Evolutionary conservation across 2,888 invertebrate species (phyloP).

Genomic region (Oligia strigilis): DNA sequence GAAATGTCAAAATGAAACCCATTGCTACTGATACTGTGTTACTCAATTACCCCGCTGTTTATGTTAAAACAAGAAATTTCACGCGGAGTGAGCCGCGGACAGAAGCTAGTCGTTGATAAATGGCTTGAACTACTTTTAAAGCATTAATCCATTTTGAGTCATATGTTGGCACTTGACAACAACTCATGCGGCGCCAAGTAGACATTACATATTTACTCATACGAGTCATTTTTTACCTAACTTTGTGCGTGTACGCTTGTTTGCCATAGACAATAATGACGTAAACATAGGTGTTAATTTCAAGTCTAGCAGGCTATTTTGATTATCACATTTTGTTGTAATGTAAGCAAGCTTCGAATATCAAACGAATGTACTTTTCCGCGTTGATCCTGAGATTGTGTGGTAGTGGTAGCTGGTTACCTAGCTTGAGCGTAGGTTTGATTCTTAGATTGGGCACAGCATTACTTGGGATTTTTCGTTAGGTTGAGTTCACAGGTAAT

Average conservation of each 20-base stretch:
- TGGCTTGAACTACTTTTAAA: constrained; percentile 12
- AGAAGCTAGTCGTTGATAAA: not conserved
- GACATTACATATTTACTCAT: not conserved
- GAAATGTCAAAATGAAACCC: no score
- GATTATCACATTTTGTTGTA: not conserved
- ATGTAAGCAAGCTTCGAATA: constrained; percentile 19
- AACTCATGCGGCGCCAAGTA: constrained; percentile 5
- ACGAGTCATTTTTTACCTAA: constrained; percentile 29
- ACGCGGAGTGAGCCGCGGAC: not conserved
- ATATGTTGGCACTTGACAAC: constrained; percentile 9
- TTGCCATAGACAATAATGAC: constrained; percentile 38
- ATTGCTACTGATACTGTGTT: no score
- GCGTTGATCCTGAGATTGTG: not conserved
- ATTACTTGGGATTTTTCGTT: no score
- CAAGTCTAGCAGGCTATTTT: constrained; percentile 15
- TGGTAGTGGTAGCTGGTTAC: not conserved
- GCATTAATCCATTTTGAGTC: constrained; percentile 32
- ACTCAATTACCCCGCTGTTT: not conserved
- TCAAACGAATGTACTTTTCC: not conserved
- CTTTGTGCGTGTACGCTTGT: not conserved
- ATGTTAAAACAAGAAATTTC: not conserved
- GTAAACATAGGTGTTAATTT: constrained; percentile 52
- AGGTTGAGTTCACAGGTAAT: not conserved
- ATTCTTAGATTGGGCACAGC: not conserved
- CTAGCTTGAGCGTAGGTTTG: not conserved